These are phyloP conservation scores for Rhabdomys dilectus DNA, from an alignment of 2,113 vertebrate species.

Conservation along the genomic window DNA sequence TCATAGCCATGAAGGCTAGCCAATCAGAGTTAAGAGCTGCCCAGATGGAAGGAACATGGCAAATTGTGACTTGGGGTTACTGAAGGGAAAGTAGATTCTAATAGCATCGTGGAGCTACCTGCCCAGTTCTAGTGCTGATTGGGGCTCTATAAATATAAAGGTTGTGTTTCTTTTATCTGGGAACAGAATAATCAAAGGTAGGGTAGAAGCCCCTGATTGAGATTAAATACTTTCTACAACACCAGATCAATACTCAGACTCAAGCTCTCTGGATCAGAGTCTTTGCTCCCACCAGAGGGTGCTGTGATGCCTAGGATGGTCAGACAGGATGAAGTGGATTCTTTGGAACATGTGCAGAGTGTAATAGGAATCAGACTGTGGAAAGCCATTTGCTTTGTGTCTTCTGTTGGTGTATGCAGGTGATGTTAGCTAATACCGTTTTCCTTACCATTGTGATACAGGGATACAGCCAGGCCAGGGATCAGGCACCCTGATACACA, in stretches of 20 bases:
- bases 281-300: neutral
- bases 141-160: no score
- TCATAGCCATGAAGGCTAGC: no score
- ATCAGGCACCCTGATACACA: neutral
- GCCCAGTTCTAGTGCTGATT: no score
- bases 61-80: no score
- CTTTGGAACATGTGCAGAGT: neutral
- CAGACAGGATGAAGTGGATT: neutral
- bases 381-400: neutral
- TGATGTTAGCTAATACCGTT: neutral
- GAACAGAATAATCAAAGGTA: no score
- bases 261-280: neutral
- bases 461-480: neutral
- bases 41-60: no score
- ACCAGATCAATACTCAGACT: neutral
- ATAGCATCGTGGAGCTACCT: no score
- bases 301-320: neutral
- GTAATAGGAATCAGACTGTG: neutral
- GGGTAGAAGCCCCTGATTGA: no score
- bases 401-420: accelerated
- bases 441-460: neutral
- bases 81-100: no score
- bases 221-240: no score
- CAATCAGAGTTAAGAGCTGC: no score
- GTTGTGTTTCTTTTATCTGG: no score